Conservation (phyloP, 1,140 invertebrate species). For the Drosophila watanabei region DNA sequence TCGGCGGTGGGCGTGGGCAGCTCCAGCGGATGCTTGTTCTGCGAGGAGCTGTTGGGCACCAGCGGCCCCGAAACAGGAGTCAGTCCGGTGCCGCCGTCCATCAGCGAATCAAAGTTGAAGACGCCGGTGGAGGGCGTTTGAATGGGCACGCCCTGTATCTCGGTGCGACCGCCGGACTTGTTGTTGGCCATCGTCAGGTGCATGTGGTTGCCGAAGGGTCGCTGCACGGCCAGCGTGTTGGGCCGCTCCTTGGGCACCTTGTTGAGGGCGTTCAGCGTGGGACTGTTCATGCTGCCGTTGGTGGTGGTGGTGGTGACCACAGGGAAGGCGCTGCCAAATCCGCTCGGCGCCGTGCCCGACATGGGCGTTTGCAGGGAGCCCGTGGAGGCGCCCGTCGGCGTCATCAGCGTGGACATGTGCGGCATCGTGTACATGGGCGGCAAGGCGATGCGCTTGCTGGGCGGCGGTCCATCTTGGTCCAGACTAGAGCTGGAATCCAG, state of each 20-base stretch:
- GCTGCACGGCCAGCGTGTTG: constrained; percentile 87
- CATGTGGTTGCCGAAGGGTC: constrained; percentile 58
- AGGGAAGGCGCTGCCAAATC: constrained; percentile 51
- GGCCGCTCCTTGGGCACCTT: constrained; percentile 87
- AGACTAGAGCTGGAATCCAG: constrained; percentile 68
- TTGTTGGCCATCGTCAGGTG: constrained; percentile 37
- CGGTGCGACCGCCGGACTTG: constrained; percentile 84
- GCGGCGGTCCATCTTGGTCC: constrained; percentile 76
- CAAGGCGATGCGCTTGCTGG: constrained; percentile 71
- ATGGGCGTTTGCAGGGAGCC: constrained; percentile 77
- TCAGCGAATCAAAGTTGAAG: constrained; percentile 96
- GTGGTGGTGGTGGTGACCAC: constrained; percentile 20
- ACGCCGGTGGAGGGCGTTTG: constrained; percentile 94
- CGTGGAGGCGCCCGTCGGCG: constrained; percentile 64
- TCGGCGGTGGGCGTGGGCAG: constrained; percentile 90
- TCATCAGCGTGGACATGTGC: constrained; percentile 38
- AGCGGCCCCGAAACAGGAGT: constrained; percentile 92
- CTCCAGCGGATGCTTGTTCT: constrained; percentile 89
- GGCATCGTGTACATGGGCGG: constrained; percentile 56
- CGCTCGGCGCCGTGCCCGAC: constrained; percentile 55
- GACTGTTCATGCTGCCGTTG: constrained; percentile 51
- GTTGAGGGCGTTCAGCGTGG: constrained; percentile 84
- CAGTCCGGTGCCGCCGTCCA: constrained; percentile 96
- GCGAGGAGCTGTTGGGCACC: constrained; percentile 89
- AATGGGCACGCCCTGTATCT: constrained; percentile 92